Base-by-base conservation (phyloP, 2,797 vertebrate genomes). In the Chelon labrosus region DNA sequence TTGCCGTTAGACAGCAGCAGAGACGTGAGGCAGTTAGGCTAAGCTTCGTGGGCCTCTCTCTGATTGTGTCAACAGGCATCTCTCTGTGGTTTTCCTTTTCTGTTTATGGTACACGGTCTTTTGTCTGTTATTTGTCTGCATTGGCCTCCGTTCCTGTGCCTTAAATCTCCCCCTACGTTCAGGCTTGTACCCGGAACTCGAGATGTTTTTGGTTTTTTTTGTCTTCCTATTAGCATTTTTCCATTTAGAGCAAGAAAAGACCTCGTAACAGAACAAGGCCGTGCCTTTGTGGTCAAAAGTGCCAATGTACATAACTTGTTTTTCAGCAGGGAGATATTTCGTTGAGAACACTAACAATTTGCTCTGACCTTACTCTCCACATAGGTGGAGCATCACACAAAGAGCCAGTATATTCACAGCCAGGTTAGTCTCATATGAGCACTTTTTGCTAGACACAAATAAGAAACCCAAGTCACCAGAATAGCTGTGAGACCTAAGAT, bases 1-100 rank as follows among this genome's bases (percentile, higher is more conserved):
- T 88, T 90, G 90, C 88, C 89, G 87, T 89, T 62, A 53, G 86
- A 85, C 83, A 80, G 65, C 76, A 91, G 77, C 83, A 73, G 85
- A 90, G 85, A 54, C 25, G 17, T 5, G 72, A 86, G 83, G 83
- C 80, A 83, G 81, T 85, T 27, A 2, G 78, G 76, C 75, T 51
- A 22, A 62, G 83, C 78, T 75, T 83, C 52, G 17, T 27, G 72
- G 80, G 82, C 77, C 77, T 84, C 83, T 56, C 84, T 88, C 83
- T 86, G 83, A 82, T 76, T 85, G 79, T 89, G 79, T 91, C 86
- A 83, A 59, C 82, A 75, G 85, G 85, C 87, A 66, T 76, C 56
- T 85, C 71, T 88, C 79, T 87, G 76, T 87, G 72, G 64, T 88
- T 89, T 70, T 70, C 70, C 39, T 53, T 62, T 44, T 82, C 62